Evolutionary conservation across 1,140 invertebrate genomes (phyloP).

Genomic region (Drosophila yakuba): DNA sequence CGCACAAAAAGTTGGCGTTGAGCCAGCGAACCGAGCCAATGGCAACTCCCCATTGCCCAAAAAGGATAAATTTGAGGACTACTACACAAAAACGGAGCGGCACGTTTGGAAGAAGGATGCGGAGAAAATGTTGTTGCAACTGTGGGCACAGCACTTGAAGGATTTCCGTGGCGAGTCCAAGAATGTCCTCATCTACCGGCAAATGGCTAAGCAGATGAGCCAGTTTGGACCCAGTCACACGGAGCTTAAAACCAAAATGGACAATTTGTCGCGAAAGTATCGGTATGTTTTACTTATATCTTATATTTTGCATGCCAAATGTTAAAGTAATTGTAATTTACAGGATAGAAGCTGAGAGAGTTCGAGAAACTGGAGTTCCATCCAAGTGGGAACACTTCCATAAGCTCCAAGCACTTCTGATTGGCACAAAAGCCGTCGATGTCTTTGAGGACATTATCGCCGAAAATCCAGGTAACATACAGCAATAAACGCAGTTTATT

Average conservation of each 20-base stretch:
- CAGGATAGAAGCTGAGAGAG: constrained; percentile 48
- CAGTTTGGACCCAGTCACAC: constrained; percentile 43
- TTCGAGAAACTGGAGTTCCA: constrained; percentile 10
- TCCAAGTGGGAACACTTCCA: constrained; percentile 59
- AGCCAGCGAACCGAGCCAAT: not conserved
- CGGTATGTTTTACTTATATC: constrained; percentile 41
- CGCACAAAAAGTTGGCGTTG: not conserved
- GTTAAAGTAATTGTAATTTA: not conserved
- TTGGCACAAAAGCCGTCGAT: constrained; percentile 34
- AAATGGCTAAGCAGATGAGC: constrained; percentile 45
- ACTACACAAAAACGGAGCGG: constrained; percentile 29
- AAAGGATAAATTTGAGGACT: constrained; percentile 5
- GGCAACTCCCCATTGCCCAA: not conserved
- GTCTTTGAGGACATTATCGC: constrained; percentile 55
- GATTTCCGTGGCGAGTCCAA: constrained; percentile 27
- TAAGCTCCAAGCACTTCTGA: constrained; percentile 43
- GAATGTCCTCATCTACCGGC: constrained; percentile 40
- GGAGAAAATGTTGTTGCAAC: constrained; percentile 47
- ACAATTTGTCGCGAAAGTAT: constrained; percentile 63
- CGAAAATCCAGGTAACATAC: constrained; percentile 24
- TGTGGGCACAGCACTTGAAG: constrained; percentile 49
- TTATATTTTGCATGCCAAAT: not conserved
- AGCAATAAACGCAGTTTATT: not conserved
- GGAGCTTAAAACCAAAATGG: constrained; percentile 63
- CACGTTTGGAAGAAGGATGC: constrained; percentile 57